Conservation (phyloP, 2,888 invertebrate species). For the Torymus texanus region DNA sequence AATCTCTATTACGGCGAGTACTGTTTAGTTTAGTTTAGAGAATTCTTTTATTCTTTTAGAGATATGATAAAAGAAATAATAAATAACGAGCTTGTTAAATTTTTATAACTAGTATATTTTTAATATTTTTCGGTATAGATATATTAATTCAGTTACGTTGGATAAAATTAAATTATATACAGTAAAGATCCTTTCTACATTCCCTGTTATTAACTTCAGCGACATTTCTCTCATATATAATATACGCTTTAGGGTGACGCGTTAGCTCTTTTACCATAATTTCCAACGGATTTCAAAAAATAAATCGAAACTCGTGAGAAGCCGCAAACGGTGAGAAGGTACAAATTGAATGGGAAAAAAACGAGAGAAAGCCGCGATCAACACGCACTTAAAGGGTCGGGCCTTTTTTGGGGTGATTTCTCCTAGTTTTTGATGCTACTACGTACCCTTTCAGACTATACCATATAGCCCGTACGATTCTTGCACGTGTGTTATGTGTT, state of each 20-base stretch:
- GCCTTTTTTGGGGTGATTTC: conserved; percentile 55
- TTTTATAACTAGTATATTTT: no score
- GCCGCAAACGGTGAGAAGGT: conserved; percentile 20
- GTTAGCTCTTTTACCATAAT: conserved; percentile 8
- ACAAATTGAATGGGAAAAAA: conserved; percentile 24
- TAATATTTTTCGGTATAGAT: no score
- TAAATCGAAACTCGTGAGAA: conserved; percentile 32
- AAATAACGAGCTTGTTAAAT: no score
- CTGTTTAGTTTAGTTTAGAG: no score
- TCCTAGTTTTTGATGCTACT: conserved; percentile 25
- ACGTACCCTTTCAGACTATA: conserved; percentile 31
- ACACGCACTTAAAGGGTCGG: conserved; percentile 28
- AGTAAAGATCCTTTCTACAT: no score
- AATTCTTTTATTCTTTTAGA: no score
- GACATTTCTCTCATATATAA: neutral
- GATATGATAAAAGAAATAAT: no score
- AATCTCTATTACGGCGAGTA: no score
- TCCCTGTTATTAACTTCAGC: neutral
- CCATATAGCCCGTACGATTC: no score
- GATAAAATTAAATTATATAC: no score
- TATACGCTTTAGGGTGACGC: neutral
- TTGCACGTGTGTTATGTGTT: neutral
- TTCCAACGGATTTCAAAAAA: conserved; percentile 17
- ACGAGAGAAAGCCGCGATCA: conserved; percentile 35
- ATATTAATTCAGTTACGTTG: no score